A percentile compares a stretch with the other conserved stretches of the same genome.
These are phyloP conservation scores for Drosophila sulfurigaster DNA, from an alignment of 1,140 invertebrate genomes.

Conservation along the genomic window DNA sequence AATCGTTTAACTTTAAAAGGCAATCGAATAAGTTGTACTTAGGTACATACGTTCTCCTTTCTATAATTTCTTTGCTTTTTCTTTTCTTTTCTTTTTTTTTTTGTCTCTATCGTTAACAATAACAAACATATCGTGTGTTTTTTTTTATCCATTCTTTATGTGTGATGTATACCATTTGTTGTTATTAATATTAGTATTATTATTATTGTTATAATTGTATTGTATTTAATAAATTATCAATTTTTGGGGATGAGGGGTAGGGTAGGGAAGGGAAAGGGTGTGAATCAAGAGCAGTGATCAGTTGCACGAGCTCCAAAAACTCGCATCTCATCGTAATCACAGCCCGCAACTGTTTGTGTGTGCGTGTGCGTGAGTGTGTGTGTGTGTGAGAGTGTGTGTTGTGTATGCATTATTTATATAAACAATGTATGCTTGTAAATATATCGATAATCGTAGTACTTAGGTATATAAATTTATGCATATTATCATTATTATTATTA, in stretches of 20 bases:
- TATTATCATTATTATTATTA: slow-evolving; percentile 25
- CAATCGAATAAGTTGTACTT: slow-evolving; percentile 49
- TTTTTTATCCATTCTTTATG: neutral
- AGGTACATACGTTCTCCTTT: slow-evolving; percentile 24
- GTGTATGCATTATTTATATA: slow-evolving; percentile 1
- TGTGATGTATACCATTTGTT: neutral
- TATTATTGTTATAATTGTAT: neutral
- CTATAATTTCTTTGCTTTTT: neutral
- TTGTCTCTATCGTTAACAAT: slow-evolving; percentile 36
- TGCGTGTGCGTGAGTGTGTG: neutral
- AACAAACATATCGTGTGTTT: slow-evolving; percentile 40
- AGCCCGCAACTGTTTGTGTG: slow-evolving; percentile 25
- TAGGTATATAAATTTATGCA: slow-evolving; percentile 31
- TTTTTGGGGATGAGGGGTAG: neutral
- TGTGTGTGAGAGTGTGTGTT: neutral
- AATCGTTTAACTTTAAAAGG: slow-evolving; percentile 42
- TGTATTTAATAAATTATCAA: slow-evolving; percentile 7
- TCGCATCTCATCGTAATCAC: slow-evolving; percentile 27
- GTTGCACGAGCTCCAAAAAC: slow-evolving; percentile 24
- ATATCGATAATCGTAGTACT: slow-evolving; percentile 15
- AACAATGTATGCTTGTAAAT: too few species aligned
- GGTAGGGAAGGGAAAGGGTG: neutral
- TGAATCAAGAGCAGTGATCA: slow-evolving; percentile 10
- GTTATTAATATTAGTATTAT: neutral
- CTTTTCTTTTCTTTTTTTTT: slow-evolving; percentile 5